Evolutionary conservation across 2,888 invertebrate genomes (phyloP).

Genomic region (Phragmatobia fuliginosa): DNA sequence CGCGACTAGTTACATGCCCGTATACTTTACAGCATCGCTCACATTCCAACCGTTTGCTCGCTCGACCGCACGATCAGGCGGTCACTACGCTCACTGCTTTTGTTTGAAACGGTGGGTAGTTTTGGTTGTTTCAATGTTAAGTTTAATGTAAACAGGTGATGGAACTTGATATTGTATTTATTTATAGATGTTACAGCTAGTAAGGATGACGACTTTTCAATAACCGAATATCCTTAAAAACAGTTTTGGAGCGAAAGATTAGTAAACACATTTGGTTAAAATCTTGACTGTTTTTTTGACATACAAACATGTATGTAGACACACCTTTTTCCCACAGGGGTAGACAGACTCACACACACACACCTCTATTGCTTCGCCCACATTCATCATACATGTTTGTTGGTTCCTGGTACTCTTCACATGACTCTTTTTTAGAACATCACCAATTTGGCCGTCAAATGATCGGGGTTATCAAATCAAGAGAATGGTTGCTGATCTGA

Average conservation of each 20-base stretch:
- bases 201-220: neutral
- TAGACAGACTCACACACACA: no score
- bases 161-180: neutral
- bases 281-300: no score
- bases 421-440: no score
- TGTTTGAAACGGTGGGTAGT: conserved; percentile 14
- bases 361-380: no score
- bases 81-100: conserved; percentile 25
- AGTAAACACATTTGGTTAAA: neutral
- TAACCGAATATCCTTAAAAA: neutral
- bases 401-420: no score
- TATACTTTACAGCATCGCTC: conserved; percentile 45
- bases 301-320: no score
- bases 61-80: conserved; percentile 19
- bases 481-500: no score
- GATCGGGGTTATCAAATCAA: no score
- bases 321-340: no score
- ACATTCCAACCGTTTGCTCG: conserved; percentile 29
- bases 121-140: conserved; percentile 9
- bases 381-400: no score
- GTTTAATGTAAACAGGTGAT: conserved; percentile 12
- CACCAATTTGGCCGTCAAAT: no score
- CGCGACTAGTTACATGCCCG: conserved; percentile 45
- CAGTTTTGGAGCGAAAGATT: no score
- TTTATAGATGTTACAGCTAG: neutral